A percentile compares a stretch with the other conserved stretches of the same genome.
Conservation (phyloP, 2,888 invertebrate species). For the Amphiduros pacificus region DNA sequence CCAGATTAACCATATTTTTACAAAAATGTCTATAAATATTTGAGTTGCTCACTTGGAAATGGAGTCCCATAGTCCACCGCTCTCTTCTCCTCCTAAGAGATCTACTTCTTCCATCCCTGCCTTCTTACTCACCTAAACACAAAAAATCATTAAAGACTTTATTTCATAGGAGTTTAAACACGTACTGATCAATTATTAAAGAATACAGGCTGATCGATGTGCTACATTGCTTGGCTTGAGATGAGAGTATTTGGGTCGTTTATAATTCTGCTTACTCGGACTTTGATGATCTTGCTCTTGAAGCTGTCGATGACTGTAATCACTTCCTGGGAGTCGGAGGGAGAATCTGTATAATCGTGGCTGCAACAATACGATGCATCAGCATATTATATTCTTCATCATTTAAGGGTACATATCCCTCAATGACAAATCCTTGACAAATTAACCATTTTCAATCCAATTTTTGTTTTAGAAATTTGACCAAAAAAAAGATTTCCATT, state of each 20-base stretch:
- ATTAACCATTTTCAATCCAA: too few relatives aligned
- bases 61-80: slow-evolving; percentile 86
- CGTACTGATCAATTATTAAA: background rate
- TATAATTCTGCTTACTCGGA: slow-evolving; percentile 69
- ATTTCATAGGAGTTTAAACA: background rate
- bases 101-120: slow-evolving; percentile 84
- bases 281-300: slow-evolving; percentile 86
- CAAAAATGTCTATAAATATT: too few relatives aligned
- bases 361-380: slow-evolving; percentile 60
- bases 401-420: too few relatives aligned
- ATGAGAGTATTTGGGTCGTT: too few relatives aligned
- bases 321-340: slow-evolving; percentile 71
- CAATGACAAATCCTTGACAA: too few relatives aligned
- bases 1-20: too few relatives aligned
- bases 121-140: slow-evolving; percentile 71
- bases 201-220: background rate
- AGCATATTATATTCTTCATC: too few relatives aligned
- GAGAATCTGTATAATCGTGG: slow-evolving; percentile 77
- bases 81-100: slow-evolving; percentile 75
- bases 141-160: background rate
- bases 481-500: too few relatives aligned
- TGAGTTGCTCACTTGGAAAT: slow-evolving; percentile 74
- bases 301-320: slow-evolving; percentile 76
- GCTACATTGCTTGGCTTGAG: background rate
- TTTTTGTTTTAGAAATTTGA: too few relatives aligned